Percentiles rank a stretch among this genome's conserved stretches.
Conservation (phyloP, 2,888 invertebrate genomes). For the Plagodis dolabraria region DNA sequence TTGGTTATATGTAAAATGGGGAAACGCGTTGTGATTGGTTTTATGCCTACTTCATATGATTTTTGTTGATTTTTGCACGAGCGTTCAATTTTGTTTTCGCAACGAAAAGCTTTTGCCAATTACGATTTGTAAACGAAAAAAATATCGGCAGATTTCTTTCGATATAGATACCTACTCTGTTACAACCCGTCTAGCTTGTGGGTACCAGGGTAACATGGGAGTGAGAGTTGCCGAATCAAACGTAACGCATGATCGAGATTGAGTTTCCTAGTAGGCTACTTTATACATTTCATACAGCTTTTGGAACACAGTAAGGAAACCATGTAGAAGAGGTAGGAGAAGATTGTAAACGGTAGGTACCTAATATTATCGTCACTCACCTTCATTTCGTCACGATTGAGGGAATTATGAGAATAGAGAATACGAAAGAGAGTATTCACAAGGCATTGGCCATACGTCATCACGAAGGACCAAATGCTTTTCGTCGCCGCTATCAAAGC, state of each 20-base stretch:
- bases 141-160: slow-evolving; percentile 21
- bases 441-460: too few relatives aligned
- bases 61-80: slow-evolving; percentile 8
- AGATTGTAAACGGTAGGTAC: too few relatives aligned
- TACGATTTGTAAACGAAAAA: slow-evolving; percentile 38
- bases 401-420: too few relatives aligned
- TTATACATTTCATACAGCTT: neutral
- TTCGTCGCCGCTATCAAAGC: too few relatives aligned
- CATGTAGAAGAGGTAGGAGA: neutral
- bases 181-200: slow-evolving; percentile 30
- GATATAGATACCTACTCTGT: slow-evolving; percentile 37
- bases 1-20: neutral
- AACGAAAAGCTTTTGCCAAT: slow-evolving; percentile 26
- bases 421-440: too few relatives aligned
- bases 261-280: slow-evolving; percentile 9
- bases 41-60: neutral
- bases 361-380: too few relatives aligned
- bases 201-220: slow-evolving; percentile 42
- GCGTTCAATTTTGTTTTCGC: slow-evolving; percentile 26
- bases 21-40: neutral
- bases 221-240: slow-evolving; percentile 44
- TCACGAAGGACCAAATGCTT: too few relatives aligned
- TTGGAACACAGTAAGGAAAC: slow-evolving; percentile 12
- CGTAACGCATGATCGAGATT: slow-evolving; percentile 44
- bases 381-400: too few relatives aligned